phyloP scores from a whole-genome alignment of 2,888 invertebrate genomes.

The Spodoptera picta region DNA sequence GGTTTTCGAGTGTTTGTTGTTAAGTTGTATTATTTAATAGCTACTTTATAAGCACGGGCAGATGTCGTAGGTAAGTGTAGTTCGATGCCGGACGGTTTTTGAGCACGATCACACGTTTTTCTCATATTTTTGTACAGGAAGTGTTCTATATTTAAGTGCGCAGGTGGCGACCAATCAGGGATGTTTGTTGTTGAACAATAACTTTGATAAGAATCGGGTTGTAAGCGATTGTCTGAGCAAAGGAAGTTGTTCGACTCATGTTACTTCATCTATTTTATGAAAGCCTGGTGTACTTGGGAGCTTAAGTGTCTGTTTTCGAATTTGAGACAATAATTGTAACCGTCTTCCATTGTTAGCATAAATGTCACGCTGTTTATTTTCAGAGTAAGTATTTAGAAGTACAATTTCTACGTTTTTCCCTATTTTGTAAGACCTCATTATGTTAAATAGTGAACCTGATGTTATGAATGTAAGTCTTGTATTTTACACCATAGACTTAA shows the following conservation, averaged over 20 bases:
- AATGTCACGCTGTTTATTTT: too few relatives aligned
- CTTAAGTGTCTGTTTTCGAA: too few relatives aligned
- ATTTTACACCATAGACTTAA: too few relatives aligned
- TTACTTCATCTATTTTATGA: constrained; percentile 14
- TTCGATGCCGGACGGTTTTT: constrained; percentile 52
- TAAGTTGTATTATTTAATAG: constrained; percentile 40
- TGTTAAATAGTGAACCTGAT: too few relatives aligned
- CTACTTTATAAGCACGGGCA: constrained; percentile 50
- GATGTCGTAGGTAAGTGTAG: constrained; percentile 41
- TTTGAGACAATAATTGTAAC: too few relatives aligned
- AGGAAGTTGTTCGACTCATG: constrained; percentile 28
- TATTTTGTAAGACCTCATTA: too few relatives aligned
- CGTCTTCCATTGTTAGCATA: too few relatives aligned
- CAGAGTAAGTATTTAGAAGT: too few relatives aligned
- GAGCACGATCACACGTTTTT: constrained; percentile 75
- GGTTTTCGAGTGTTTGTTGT: constrained; percentile 1
- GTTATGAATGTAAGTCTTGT: too few relatives aligned
- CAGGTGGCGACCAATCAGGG: constrained; percentile 64
- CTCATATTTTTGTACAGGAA: constrained; percentile 64
- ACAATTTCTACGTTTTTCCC: too few relatives aligned
- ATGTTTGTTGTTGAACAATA: constrained; percentile 46
- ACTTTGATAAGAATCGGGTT: constrained; percentile 22
- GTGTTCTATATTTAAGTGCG: constrained; percentile 66
- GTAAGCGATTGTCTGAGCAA: constrained; percentile 16
- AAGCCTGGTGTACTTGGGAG: too few relatives aligned